A percentile compares a stretch with the other conserved stretches of the same genome.
Evolutionary conservation across 1,140 invertebrate genomes (phyloP).

Genomic region (Periplaneta americana): DNA sequence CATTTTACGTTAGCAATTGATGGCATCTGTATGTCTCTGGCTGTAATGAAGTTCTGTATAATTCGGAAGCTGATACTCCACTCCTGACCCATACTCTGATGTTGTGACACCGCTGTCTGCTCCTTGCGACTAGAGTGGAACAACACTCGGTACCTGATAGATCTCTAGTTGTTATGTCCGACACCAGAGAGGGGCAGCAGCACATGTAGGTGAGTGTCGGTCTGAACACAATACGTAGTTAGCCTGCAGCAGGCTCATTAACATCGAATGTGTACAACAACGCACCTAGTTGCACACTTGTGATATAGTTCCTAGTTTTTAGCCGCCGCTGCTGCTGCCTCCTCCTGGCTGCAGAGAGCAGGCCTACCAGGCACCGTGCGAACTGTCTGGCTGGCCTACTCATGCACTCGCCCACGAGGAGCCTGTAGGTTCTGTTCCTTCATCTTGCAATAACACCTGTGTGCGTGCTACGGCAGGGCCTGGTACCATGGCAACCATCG

Average conservation of each 20-base stretch:
- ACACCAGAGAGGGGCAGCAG: not conserved
- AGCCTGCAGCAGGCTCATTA: too few species aligned
- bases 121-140: not conserved
- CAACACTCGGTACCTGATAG: not conserved
- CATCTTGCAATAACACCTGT: not conserved
- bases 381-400: not conserved
- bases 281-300: not conserved
- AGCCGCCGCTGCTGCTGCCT: not conserved
- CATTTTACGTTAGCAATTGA: too few species aligned
- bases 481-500: not conserved
- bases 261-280: not conserved
- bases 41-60: too few species aligned
- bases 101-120: not conserved
- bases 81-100: too few species aligned
- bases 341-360: not conserved
- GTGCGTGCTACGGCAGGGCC: not conserved
- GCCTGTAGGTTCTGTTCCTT: not conserved
- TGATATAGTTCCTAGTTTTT: not conserved
- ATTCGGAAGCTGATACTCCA: too few species aligned
- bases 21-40: too few species aligned
- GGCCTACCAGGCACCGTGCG: not conserved
- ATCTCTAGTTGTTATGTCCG: not conserved
- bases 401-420: not conserved
- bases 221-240: too few species aligned
- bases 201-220: too few species aligned